Evolutionary conservation across 2,888 invertebrate genomes (phyloP), one percentile per base, ranked within the genome.

Genomic region (Xanthostigma xanthostigma): DNA sequence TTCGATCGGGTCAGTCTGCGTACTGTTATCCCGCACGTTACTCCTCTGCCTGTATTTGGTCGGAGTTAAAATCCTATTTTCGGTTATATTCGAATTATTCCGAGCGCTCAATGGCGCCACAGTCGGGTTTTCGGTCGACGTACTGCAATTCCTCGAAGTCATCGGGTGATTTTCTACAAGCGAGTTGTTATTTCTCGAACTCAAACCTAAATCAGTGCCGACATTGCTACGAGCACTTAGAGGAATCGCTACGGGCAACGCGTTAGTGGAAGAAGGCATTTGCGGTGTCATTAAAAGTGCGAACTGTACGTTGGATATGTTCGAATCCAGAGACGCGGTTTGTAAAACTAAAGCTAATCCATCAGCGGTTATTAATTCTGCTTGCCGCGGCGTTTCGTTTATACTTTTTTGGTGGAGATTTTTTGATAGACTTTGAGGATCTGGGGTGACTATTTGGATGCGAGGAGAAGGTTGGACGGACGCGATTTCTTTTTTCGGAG

Each of bases 1-100:
- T 27, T 46, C 48, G 11, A 39, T 63, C 46, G 57, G 54, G 53
- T 82, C 81, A 1, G 83, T 84, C 66, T 84, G 83, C n/a, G 83
- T 83, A 45, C 74, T 73, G 46, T 72, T 80, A 58, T 83, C 81
- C 58, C 76, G 75, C 49, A 70, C 68, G 54, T 65, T 67, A 50
- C 65, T 58, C 51, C 75, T 71, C 38, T 57, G 60, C 50, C 69
- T 57, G 55, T 71, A 76, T 52, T 72, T 70, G 54, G 75, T 75
- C 1, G 78, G 78, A 0, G 78, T 79, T 47, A 78, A 62, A 9
- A 78, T 60, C 43, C 77, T 60, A 53, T 71, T 72, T 58, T 72
- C 71, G 2, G 67, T 67, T 38, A 62, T 57, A 33, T 49, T 57
- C 12, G 60, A 56, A 11, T 37, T 41, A 42, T 11, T n/a, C 5